Evolutionary conservation across 2,113 vertebrate genomes (phyloP), one percentile per base, ranked within the genome.

Genomic region (Tyto alba): DNA sequence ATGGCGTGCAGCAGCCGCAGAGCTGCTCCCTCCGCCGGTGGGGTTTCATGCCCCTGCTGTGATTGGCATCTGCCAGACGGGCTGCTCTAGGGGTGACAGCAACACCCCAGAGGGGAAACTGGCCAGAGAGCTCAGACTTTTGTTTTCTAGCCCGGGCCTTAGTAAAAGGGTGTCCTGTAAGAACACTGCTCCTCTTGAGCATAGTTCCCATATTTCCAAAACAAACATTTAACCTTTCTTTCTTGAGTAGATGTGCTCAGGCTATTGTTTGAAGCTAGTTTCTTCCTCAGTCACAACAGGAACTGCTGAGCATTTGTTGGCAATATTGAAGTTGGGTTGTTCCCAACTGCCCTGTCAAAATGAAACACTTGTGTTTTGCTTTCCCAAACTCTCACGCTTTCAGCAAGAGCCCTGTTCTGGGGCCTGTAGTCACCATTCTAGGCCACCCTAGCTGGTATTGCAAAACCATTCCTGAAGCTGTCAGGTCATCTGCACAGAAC

Each of bases 81-180:
- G 88, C 68, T 30, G 85, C 69, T 38, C 38, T 7, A 2, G 55
- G 4, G 75, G 9, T 1, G 3, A 0, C 5, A 4, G 55, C 3
- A 2, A 9, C 30, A 3, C 4, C 4, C 34, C 59, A 0, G 66
- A 14, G 1, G 10, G 10, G 48, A 55, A 38, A 7, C 38, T 2
- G 29, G 29, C 43, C 48, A 16, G 30, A 18, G 23, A 59, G 32
- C 41, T 25, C 47, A 2, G 63, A 27, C 9, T 15, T 56, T 7
- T 27, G 1, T n/a, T 25, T 13, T 36, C 15, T 41, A 27, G 22
- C 22, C 57, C 59, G 2, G 60, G 48, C 19, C 19, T 36, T n/a
- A 2, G 32, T 9, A 50, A 27, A 20, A 13, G 2, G 0, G 10
- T 17, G 16, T 72, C 22, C 60, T 16, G 0, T 12, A 1, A 27